Evolutionary conservation across 2,888 invertebrate genomes (phyloP).

Genomic region (Perithous albicinctus): DNA sequence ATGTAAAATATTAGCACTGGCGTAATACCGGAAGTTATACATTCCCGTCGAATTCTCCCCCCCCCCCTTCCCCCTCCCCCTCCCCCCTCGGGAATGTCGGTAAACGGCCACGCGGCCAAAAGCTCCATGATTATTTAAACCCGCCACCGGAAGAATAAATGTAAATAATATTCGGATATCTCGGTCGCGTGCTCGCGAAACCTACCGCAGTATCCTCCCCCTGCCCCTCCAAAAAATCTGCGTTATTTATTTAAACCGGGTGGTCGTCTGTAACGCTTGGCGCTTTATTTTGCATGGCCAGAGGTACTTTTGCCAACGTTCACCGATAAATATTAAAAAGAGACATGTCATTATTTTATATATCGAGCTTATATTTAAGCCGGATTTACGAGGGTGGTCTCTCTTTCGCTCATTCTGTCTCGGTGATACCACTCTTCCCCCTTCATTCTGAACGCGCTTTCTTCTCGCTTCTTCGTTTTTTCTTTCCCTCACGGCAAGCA

Average conservation of each 20-base stretch:
- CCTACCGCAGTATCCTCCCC: no score
- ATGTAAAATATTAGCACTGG: constrained; percentile 53
- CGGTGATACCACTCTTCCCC: background rate
- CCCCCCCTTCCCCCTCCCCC: no score
- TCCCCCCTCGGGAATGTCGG: no score
- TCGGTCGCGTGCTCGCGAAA: constrained; percentile 13
- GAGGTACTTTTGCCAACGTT: constrained; percentile 55
- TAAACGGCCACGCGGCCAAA: constrained; percentile 27
- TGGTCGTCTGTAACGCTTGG: constrained; percentile 19
- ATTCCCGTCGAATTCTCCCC: constrained; percentile 2
- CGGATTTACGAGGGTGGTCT: constrained; percentile 77
- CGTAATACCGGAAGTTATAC: constrained; percentile 56
- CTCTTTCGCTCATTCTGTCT: constrained; percentile 18
- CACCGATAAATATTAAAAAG: constrained; percentile 78
- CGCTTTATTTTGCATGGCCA: constrained; percentile 34
- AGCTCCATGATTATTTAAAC: constrained; percentile 30
- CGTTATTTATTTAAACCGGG: constrained; percentile 61
- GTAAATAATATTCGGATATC: constrained; percentile 62
- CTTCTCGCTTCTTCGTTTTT: constrained; percentile 29
- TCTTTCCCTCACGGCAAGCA: constrained; percentile 43
- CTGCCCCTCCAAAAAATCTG: constrained; percentile 60
- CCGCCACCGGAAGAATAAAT: constrained; percentile 53
- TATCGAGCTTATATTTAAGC: constrained; percentile 78
- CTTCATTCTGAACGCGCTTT: constrained; percentile 38
- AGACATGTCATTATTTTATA: constrained; percentile 79